Base-by-base conservation (phyloP, 2,888 invertebrate genomes). In the Achlya flavicornis region DNA sequence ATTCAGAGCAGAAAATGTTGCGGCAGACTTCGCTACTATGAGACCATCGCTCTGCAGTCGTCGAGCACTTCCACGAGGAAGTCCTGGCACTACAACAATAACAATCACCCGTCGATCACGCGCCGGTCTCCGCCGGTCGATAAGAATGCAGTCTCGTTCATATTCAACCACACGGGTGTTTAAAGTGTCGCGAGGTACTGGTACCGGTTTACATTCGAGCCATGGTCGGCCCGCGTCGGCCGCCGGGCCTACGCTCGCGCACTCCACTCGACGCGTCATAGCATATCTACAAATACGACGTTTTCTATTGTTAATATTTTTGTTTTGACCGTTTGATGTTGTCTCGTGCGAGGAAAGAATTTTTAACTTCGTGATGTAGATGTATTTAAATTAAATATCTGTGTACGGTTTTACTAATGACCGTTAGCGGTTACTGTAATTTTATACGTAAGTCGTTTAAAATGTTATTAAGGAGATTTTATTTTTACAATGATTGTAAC, bases 1-100 rank as follows among this genome's bases (percentile, higher is more conserved):
- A 95, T 98, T 58, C 97, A 97, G 88, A 97, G 97, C 74, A 95
- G 97, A 72, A 96, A 96, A 74, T 98, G 98, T 87, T 98, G 98
- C 83, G 97, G 97, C 43, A 95, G 97, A 65, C 94, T 98, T 68
- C 95, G 97, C 75, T 97, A 97, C 87, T 98, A 98, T 86, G 97
- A 97, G 85, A 97, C 97, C 12, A 97, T 97, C 32, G 97, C 97
- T 16, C 95, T 97, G 86, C 97, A 97, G 91, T 97, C 97, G 0
- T 97, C 97, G 4, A 97, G 97, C 61, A 97, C 97, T 0, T 97
- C 97, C 76, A 97, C 97, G 83, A 94, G 97, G 74, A 97, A 97
- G 82, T 97, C 97, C 16, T 97, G 97, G 74, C 97, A 97, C 83
- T 97, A 97, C 87, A 97, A 97, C 77, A 93, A 93, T 61, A 96